Conservation (phyloP, 2,888 invertebrate genomes). For the Eilema depressum region DNA sequence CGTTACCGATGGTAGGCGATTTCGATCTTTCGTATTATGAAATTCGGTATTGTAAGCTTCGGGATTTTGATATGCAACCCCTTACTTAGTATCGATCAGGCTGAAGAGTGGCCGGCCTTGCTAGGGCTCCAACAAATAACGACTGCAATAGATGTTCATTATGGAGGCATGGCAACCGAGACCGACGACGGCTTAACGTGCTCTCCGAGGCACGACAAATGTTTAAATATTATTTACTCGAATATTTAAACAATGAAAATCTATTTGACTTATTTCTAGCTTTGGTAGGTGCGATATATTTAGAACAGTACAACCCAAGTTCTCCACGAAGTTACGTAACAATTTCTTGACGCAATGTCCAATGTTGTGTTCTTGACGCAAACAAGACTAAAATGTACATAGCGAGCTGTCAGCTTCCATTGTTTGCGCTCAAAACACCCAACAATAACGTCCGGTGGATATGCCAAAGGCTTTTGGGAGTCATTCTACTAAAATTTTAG, state of each 20-base stretch:
- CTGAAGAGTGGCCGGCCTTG: no score
- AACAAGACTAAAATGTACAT: constrained; percentile 71
- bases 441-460: constrained; percentile 32
- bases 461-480: constrained; percentile 8
- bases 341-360: constrained; percentile 55
- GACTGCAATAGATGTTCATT: no score
- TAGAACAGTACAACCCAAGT: background rate
- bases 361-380: constrained; percentile 65
- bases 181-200: no score
- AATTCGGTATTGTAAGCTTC: no score
- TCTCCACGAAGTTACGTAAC: constrained; percentile 25
- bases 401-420: constrained; percentile 72
- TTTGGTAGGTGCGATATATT: background rate
- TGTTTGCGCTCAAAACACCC: constrained; percentile 63
- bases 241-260: background rate
- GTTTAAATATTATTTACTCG: background rate
- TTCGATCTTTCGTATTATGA: no score
- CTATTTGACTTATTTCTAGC: background rate
- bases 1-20: no score
- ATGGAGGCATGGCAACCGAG: no score
- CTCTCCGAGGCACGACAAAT: no score
- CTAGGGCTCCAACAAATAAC: no score
- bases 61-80: no score
- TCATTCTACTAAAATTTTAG: background rate
- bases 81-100: no score